A percentile compares a stretch with the other conserved stretches of the same genome.
Conservation (phyloP, 2,113 vertebrate genomes). For the Recurvirostra avosetta region DNA sequence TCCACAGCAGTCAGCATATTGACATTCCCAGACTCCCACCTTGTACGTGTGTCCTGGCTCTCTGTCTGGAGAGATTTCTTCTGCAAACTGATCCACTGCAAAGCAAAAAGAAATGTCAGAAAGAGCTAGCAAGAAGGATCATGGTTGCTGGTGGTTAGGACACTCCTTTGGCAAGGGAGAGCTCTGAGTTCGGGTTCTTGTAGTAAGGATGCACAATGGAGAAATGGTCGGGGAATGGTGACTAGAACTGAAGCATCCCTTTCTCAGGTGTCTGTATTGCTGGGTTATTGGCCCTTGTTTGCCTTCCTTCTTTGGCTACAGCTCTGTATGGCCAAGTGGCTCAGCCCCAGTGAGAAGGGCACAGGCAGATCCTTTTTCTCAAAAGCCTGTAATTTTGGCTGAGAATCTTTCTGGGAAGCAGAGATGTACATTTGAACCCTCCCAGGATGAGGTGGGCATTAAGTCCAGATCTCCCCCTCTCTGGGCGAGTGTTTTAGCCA, state of each 20-base stretch:
- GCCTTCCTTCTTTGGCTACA: background rate
- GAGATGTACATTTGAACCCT: background rate
- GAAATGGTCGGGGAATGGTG: background rate
- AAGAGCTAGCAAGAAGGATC: background rate
- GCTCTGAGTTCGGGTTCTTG: background rate
- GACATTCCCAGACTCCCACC: background rate
- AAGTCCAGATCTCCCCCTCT: background rate
- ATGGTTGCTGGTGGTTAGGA: background rate
- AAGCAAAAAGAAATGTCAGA: background rate
- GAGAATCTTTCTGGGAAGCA: background rate
- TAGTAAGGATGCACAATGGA: background rate
- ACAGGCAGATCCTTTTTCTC: background rate
- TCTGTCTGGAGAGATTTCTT: background rate
- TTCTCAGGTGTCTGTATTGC: background rate
- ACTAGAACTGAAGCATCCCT: background rate
- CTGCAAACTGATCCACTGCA: background rate
- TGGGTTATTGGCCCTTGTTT: background rate
- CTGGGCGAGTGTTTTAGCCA: background rate
- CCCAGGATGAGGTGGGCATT: background rate
- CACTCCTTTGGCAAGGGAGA: background rate
- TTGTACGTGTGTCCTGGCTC: rapidly evolving
- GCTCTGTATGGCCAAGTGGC: background rate
- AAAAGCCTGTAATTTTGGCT: background rate
- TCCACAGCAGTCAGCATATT: background rate
- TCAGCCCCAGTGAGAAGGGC: background rate